These are phyloP conservation scores for Columba janthina DNA, from an alignment of 2,113 vertebrate species.

Conservation along the genomic window DNA sequence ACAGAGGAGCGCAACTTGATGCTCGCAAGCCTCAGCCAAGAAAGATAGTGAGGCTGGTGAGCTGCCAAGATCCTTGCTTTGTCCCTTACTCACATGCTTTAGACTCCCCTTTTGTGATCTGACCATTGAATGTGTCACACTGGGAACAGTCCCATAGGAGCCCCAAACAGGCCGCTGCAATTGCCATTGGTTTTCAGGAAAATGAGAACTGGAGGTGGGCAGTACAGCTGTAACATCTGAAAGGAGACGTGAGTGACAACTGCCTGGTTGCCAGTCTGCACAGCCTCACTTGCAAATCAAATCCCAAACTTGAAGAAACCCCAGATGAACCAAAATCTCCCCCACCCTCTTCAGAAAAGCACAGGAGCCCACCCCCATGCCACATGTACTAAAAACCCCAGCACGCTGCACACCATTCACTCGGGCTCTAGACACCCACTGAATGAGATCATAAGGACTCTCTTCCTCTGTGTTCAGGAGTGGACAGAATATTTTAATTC, in stretches of 20 bases:
- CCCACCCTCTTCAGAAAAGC: background rate
- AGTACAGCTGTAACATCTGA: background rate
- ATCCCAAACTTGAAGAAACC: background rate
- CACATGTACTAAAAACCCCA: background rate
- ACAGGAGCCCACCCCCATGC: background rate
- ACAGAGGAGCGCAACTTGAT: conserved; percentile 61
- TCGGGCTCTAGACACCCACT: background rate
- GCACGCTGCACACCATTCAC: background rate
- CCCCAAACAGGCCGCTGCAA: background rate
- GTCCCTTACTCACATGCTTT: conserved; percentile 1
- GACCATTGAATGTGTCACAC: background rate
- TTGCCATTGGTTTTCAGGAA: background rate
- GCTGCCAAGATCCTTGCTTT: conserved; percentile 51
- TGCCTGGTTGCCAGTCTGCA: background rate
- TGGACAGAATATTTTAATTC: conserved; percentile 23
- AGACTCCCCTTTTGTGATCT: background rate
- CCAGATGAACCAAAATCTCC: background rate
- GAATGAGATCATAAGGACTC: conserved; percentile 7
- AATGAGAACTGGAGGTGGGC: background rate
- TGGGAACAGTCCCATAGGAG: background rate
- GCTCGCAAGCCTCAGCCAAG: conserved; percentile 54
- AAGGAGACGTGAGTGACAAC: background rate
- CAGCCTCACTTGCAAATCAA: background rate
- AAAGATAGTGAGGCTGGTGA: conserved; percentile 39
- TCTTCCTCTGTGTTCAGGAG: background rate